Percentiles rank a stretch among this genome's conserved stretches.
Conservation (phyloP, 2,888 invertebrate genomes). For the Tipula helvola region DNA sequence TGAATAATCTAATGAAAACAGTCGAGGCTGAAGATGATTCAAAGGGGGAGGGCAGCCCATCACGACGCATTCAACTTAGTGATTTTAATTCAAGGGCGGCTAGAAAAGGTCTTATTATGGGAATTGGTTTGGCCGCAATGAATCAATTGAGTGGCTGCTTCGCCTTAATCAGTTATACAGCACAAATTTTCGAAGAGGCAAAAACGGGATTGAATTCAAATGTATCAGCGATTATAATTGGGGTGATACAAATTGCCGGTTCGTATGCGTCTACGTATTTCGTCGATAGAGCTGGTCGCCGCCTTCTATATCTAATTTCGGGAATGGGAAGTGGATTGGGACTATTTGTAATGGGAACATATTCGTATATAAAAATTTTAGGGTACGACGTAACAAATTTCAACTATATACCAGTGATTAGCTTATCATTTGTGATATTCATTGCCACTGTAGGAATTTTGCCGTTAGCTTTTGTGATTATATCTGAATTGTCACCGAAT, state of each 20-base stretch:
- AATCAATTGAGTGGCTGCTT: slow-evolving; percentile 32
- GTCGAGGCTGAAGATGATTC: not conserved
- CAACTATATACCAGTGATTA: slow-evolving; percentile 25
- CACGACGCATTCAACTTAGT: not conserved
- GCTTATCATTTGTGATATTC: slow-evolving; percentile 27
- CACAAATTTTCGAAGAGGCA: slow-evolving; percentile 28
- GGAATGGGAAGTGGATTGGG: slow-evolving; percentile 23
- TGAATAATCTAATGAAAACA: not conserved
- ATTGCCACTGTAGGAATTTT: slow-evolving; percentile 27
- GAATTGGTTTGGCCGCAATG: slow-evolving; percentile 25
- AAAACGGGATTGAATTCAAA: slow-evolving; percentile 28
- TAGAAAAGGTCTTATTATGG: slow-evolving; percentile 26
- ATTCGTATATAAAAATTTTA: slow-evolving; percentile 20
- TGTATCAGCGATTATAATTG: slow-evolving; percentile 22
- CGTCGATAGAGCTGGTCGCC: slow-evolving; percentile 28
- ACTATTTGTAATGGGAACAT: slow-evolving; percentile 24
- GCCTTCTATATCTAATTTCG: slow-evolving; percentile 17
- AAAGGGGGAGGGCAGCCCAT: not conserved
- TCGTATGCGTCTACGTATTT: slow-evolving; percentile 25
- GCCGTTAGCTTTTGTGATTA: slow-evolving; percentile 25
- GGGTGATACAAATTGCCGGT: slow-evolving; percentile 27
- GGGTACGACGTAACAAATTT: slow-evolving; percentile 20
- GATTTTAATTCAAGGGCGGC: slow-evolving; percentile 17
- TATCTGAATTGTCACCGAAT: slow-evolving; percentile 15
- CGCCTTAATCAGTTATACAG: slow-evolving; percentile 32